A percentile compares a stretch with the other conserved stretches of the same genome.
These are phyloP conservation scores for Nycticebus coucang DNA, from an alignment of 2,113 vertebrate genomes.

Conservation along the genomic window DNA sequence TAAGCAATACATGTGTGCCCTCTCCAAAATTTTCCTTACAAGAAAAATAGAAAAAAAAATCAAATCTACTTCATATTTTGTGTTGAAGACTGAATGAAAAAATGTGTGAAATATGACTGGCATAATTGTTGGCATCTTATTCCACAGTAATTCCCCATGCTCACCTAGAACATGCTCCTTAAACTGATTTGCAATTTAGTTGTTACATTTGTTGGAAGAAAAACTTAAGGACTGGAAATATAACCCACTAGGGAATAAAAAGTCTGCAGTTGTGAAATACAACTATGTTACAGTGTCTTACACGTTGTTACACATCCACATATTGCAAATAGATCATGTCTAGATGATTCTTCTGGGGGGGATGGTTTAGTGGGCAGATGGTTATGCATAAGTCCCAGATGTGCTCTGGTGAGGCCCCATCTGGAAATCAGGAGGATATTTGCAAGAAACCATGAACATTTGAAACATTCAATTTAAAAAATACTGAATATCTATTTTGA, in stretches of 20 bases:
- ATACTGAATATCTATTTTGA: background rate
- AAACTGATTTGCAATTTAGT: background rate
- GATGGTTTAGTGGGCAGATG: background rate
- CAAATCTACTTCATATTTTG: background rate
- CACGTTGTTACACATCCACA: background rate
- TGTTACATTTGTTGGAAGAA: slow-evolving; percentile 3
- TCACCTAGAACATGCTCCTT: background rate
- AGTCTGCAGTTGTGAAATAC: slow-evolving; percentile 12
- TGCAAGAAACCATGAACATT: background rate
- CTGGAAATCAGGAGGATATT: background rate
- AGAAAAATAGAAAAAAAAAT: background rate
- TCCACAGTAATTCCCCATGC: background rate
- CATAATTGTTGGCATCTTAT: background rate
- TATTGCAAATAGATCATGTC: background rate
- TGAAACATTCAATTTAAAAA: background rate
- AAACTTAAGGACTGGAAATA: background rate
- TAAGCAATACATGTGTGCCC: background rate
- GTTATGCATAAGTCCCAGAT: background rate
- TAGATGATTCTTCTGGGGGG: background rate
- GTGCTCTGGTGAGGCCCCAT: background rate
- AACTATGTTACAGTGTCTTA: background rate
- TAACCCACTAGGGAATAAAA: background rate
- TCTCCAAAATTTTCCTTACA: background rate
- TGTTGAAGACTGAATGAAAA: background rate
- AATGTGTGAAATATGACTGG: background rate